These are phyloP conservation scores for Loxodonta africana DNA, from an alignment of 2,113 vertebrate genomes.

Conservation along the genomic window DNA sequence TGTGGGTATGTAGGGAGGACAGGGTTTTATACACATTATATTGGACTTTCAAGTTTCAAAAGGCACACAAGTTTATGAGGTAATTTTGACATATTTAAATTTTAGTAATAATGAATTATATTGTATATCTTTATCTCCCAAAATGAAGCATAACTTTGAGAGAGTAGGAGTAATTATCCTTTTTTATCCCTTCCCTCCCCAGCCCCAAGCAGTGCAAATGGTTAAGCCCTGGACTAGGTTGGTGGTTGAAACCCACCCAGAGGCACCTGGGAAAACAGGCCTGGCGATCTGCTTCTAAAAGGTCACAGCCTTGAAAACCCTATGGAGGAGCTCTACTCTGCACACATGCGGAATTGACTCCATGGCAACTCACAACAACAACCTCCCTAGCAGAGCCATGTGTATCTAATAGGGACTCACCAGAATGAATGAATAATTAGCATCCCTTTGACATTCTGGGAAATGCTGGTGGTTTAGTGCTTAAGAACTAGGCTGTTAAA, in stretches of 20 bases:
- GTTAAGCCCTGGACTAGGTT: neutral
- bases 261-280: neutral
- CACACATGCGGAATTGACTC: neutral
- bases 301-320: neutral
- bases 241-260: neutral
- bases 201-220: neutral
- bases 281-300: neutral
- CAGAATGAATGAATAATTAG: constrained; percentile 50
- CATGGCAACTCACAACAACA: neutral
- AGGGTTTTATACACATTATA: constrained; percentile 17
- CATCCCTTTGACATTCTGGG: constrained; percentile 11
- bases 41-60: constrained; percentile 56
- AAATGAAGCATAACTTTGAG: constrained; percentile 44
- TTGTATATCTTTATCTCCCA: constrained; percentile 15
- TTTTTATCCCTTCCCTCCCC: neutral
- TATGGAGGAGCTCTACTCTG: neutral
- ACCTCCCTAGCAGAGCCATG: neutral
- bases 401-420: neutral
- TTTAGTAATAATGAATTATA: constrained; percentile 57
- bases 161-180: constrained; percentile 16
- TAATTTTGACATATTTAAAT: constrained; percentile 53
- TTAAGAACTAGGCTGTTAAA: too few species aligned
- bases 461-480: too few species aligned
- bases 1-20: neutral
- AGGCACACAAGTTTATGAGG: neutral